Base-by-base conservation (phyloP, 2,113 vertebrate genomes). In the Coptodon rendalli region DNA sequence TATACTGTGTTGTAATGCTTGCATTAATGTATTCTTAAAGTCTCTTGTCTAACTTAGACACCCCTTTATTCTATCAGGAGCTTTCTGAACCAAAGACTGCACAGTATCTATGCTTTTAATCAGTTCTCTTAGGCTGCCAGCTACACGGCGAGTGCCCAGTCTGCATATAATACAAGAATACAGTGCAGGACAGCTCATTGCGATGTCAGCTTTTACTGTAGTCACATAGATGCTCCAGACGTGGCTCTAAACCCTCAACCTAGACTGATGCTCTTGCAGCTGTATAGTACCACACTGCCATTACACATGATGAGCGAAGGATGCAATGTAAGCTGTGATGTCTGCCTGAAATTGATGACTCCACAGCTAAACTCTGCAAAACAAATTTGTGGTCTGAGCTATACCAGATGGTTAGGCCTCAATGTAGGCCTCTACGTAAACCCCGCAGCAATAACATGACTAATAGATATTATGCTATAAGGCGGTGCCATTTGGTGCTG, bases 381-480 rank as follows among this genome's bases (percentile, higher is more conserved):
- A 78, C 90, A 89, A 93, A 92, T 94, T 87, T 93, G 89, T 71
- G 71, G 89, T 73, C 90, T 91, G 92, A 94, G 90, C 85, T 63
- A 24, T 80, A 94, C 89, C 95, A 95, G 95, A 96, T 96, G 95
- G 94, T 92, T 89, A 87, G 91, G 90, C 90, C 89, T 90, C 80
- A 85, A 94, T 95, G 90, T 92, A 89, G 94, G 94, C 90, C 94
- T 94, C 88, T 63, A 81, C 10, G 48, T 91, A 91, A 91, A 91
- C 85, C 95, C 93, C 61, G 93, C 92, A 93, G 94, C 94, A 86
- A 93, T 88, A 84, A 84, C 90, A 95, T 96, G 93, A 96, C 94
- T 96, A 94, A 96, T 95, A 87, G 89, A 96, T 94, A 82, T 78
- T 31, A 86, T 71, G 17, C 92, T 92, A 89, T 89, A 89, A 92